Percentiles rank a stretch among this genome's conserved stretches.
Conservation (phyloP, 2,113 vertebrate species). For the Pimephales promelas region DNA sequence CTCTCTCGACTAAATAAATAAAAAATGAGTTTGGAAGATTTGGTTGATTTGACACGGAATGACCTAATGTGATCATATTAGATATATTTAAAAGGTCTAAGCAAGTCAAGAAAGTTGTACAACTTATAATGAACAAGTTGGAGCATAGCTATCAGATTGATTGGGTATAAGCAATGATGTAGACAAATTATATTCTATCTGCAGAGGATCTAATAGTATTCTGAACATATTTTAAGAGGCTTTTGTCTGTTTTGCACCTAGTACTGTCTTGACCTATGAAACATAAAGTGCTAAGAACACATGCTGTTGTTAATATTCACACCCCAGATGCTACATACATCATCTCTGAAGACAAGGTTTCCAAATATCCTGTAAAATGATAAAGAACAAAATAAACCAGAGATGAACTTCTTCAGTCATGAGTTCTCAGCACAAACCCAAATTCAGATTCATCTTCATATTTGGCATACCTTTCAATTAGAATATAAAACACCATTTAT, state of each 20-base stretch:
- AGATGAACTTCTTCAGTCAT: not conserved
- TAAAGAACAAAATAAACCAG: not conserved
- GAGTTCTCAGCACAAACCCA: not conserved
- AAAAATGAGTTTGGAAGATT: too few species aligned
- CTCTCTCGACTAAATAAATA: too few species aligned
- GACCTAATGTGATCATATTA: too few species aligned
- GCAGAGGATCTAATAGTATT: not conserved
- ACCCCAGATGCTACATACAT: not conserved
- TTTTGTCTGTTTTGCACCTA: not conserved
- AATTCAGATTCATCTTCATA: not conserved
- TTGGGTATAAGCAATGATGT: not conserved
- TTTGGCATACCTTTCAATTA: not conserved
- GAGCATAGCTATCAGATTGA: not conserved
- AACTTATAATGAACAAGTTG: not conserved
- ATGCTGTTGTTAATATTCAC: not conserved
- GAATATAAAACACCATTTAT: slow-evolving; percentile 24
- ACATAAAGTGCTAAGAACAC: not conserved
- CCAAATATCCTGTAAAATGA: not conserved
- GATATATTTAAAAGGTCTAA: too few species aligned
- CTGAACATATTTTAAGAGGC: not conserved
- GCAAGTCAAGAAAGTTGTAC: too few species aligned
- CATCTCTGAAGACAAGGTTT: not conserved
- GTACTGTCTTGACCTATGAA: not conserved
- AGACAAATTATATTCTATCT: not conserved
- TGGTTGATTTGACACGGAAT: too few species aligned